A percentile compares a stretch with the other conserved stretches of the same genome.
These are phyloP conservation scores for Drosophila sucinea DNA, from an alignment of 1,140 invertebrate species.

Conservation along the genomic window DNA sequence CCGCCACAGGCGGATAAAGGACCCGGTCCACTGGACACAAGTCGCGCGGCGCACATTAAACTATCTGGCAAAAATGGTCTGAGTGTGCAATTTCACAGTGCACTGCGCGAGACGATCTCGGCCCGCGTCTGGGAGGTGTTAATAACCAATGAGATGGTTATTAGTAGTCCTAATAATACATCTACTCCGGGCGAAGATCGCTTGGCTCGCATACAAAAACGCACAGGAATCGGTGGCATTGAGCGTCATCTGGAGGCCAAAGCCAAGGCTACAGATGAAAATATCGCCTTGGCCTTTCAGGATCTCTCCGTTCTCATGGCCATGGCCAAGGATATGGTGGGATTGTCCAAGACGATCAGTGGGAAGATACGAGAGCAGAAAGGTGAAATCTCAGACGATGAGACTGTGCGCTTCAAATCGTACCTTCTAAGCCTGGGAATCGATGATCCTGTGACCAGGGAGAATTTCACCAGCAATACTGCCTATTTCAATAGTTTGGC, in stretches of 20 bases:
- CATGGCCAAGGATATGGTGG: constrained; percentile 99
- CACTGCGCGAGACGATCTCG: constrained; percentile 86
- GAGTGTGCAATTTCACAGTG: constrained; percentile 87
- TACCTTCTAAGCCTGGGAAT: constrained; percentile 98
- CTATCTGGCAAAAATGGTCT: constrained; percentile 95
- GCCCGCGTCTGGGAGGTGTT: constrained; percentile 87
- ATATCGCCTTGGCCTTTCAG: constrained; percentile 96
- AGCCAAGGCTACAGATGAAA: constrained; percentile 94
- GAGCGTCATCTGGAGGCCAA: constrained; percentile 95
- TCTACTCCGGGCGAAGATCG: constrained; percentile 59
- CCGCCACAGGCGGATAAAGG: constrained; percentile 86
- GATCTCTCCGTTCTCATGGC: constrained; percentile 96
- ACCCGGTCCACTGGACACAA: constrained; percentile 89
- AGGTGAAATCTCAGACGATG: constrained; percentile 98
- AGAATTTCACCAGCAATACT: constrained; percentile 93
- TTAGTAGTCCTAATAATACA: constrained; percentile 16
- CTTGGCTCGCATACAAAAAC: constrained; percentile 85
- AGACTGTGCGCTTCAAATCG: constrained; percentile 97
- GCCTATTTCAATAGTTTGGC: constrained; percentile 95
- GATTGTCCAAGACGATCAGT: constrained; percentile 95
- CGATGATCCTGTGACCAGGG: constrained; percentile 97
- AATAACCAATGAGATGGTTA: constrained; percentile 43
- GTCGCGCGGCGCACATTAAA: constrained; percentile 90
- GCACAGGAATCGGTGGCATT: constrained; percentile 97
- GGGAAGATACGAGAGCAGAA: constrained; percentile 96